These are phyloP conservation scores for Zaprionus nigranus DNA, from an alignment of 1,140 invertebrate genomes.

Conservation along the genomic window DNA sequence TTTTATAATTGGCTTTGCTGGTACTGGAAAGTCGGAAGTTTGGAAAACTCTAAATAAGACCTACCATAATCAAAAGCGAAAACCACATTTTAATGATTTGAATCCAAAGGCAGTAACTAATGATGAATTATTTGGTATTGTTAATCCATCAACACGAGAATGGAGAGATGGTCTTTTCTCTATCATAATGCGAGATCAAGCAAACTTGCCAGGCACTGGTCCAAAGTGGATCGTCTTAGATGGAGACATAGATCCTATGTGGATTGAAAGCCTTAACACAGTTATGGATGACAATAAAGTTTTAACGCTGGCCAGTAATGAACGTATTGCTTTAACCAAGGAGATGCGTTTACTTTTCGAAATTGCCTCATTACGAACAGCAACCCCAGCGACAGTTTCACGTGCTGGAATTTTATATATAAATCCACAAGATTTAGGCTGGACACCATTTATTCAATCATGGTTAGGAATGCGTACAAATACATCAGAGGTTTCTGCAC, in stretches of 20 bases:
- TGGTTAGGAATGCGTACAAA: conserved; percentile 94
- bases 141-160: conserved; percentile 96
- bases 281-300: conserved; percentile 95
- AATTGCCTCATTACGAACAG: conserved; percentile 94
- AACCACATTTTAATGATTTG: conserved; percentile 94
- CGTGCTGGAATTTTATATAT: conserved; percentile 93
- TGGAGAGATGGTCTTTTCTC: conserved; percentile 98
- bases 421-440: conserved; percentile 93
- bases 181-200: conserved; percentile 95
- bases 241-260: conserved; percentile 98
- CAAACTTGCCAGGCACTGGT: conserved; percentile 90
- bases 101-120: conserved; percentile 98
- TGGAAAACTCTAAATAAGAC: conserved; percentile 96
- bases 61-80: conserved; percentile 90
- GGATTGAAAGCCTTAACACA: conserved; percentile 97
- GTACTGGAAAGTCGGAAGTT: conserved; percentile 96
- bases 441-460: conserved; percentile 93
- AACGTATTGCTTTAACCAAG: conserved; percentile 95
- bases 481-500: conserved; percentile 89
- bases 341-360: conserved; percentile 96
- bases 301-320: conserved; percentile 95
- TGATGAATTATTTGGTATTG: conserved; percentile 97
- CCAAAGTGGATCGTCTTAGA: conserved; percentile 98
- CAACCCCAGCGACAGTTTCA: conserved; percentile 97
- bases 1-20: conserved; percentile 96